These are phyloP conservation scores for Oryctes rhinoceros DNA, from an alignment of 1,140 invertebrate genomes.

Conservation along the genomic window DNA sequence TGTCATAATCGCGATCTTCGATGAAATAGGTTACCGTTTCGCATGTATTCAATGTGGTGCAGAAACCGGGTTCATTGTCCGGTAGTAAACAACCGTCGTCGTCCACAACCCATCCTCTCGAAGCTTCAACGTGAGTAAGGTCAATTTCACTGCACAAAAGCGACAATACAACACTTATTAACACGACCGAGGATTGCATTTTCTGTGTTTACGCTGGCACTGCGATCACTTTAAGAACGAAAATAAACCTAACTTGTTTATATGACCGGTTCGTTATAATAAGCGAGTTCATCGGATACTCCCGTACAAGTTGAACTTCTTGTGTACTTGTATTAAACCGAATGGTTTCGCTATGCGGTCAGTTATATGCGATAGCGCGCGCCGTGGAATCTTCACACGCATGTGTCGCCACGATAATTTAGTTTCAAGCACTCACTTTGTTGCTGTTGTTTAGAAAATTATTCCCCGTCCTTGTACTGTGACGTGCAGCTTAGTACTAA, in stretches of 20 bases:
- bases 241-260: not conserved
- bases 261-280: not conserved
- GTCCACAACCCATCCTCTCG: not conserved
- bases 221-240: not conserved
- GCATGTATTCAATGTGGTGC: not conserved
- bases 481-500: not conserved
- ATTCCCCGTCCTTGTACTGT: not conserved
- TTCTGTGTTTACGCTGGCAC: not conserved
- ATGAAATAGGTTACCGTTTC: not conserved
- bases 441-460: not conserved
- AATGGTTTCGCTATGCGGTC: too few relatives aligned
- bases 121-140: not conserved
- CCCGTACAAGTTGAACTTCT: not conserved
- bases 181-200: not conserved
- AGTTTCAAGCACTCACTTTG: not conserved
- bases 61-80: not conserved
- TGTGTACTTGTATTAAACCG: too few relatives aligned
- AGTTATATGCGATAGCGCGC: too few relatives aligned
- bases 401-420: conserved; percentile 2
- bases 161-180: not conserved
- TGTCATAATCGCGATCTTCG: not conserved
- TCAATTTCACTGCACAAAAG: not conserved
- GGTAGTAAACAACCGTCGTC: not conserved
- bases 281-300: not conserved
- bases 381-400: not conserved